A percentile compares a stretch with the other conserved stretches of the same genome.
phyloP scores from a whole-genome alignment of 1,140 invertebrate genomes.

The Bombus waltoni region DNA sequence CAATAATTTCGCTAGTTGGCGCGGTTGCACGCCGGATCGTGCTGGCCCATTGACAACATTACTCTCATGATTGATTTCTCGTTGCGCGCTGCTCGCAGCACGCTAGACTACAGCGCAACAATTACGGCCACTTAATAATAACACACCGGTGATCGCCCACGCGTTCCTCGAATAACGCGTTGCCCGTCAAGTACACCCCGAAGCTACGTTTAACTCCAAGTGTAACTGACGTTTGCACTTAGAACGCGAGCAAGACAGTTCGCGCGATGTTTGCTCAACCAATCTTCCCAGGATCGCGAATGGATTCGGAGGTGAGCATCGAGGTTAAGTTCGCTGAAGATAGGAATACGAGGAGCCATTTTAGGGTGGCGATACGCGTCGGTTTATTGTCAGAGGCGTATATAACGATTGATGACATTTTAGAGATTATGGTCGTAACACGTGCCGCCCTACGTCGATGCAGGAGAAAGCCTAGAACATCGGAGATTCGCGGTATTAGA shows the following conservation, averaged over 20 bases:
- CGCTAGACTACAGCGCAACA: conserved; percentile 11
- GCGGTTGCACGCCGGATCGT: neutral
- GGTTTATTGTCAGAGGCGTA: no score
- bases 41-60: conserved; percentile 28
- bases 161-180: conserved; percentile 22
- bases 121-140: conserved; percentile 52
- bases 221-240: conserved; percentile 37
- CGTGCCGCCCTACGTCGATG: neutral
- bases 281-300: neutral
- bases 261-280: neutral
- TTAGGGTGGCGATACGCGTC: no score
- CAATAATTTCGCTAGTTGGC: conserved; percentile 44
- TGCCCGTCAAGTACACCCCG: neutral
- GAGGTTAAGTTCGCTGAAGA: no score
- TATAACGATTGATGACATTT: no score
- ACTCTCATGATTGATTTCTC: conserved; percentile 56
- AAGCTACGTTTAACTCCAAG: neutral
- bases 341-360: no score
- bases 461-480: neutral
- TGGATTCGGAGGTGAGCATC: neutral
- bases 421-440: neutral
- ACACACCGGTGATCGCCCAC: neutral
- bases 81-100: neutral
- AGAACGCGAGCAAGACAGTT: neutral
- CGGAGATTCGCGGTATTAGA: neutral